Percentiles rank a stretch among this genome's conserved stretches.
Conservation (phyloP, 2,113 vertebrate species). For the Pica pica region DNA sequence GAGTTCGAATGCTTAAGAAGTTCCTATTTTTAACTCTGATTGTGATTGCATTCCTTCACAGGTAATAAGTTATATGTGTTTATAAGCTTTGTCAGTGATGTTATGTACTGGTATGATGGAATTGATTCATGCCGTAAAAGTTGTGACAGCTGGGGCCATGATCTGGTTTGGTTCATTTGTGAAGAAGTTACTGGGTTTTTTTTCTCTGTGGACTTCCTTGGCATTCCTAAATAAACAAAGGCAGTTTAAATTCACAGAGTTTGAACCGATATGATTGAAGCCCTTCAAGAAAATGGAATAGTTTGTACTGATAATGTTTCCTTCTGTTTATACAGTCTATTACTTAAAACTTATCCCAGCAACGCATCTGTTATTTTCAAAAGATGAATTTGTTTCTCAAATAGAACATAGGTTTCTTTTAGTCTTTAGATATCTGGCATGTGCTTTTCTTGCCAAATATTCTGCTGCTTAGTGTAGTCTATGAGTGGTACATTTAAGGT, state of each 20-base stretch:
- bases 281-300: background rate
- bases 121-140: background rate
- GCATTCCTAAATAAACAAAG: background rate
- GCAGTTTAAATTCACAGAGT: background rate
- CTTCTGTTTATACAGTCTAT: background rate
- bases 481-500: background rate
- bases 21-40: background rate
- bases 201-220: background rate
- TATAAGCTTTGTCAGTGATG: background rate
- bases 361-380: background rate
- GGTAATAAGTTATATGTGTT: background rate
- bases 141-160: background rate
- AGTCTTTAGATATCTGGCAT: background rate
- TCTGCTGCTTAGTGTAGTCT: background rate
- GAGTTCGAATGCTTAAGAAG: background rate
- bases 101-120: background rate
- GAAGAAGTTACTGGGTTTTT: background rate
- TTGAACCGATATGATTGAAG: background rate
- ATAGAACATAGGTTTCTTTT: background rate
- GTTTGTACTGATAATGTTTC: background rate
- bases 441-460: background rate
- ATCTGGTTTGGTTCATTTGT: background rate
- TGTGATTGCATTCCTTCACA: background rate
- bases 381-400: background rate
- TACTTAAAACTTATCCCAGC: background rate